Evolutionary conservation across 2,888 invertebrate genomes (phyloP), one percentile per base, ranked within the genome.

Genomic region (Chrysolina americana): DNA sequence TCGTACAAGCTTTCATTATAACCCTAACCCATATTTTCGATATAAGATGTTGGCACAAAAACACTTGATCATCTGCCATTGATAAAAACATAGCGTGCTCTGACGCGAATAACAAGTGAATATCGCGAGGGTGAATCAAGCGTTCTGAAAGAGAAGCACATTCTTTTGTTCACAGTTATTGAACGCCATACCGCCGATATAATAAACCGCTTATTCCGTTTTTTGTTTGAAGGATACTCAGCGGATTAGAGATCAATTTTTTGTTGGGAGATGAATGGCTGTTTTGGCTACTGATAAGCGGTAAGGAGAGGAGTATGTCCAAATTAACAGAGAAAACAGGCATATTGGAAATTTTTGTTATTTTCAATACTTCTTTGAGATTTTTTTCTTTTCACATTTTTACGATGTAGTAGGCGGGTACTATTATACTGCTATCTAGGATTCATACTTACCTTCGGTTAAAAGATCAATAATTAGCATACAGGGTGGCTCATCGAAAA

Each of bases 151-250:
- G 77, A 79, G 81, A 80, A 78, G 80, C 80, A 79, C 81, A 76
- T 64, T 78, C 81, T 81, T 83, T 84, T 84, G 83, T 84, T 84
- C 82, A 50, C 15, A 64, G 70, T 77, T 77, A 77, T 77, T 75
- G 77, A 77, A 75, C 75, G 73, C 72, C 68, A 77, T 79, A 79
- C 81, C 79, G 78, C 78, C 76, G 82, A 68, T 68, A 85, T 84
- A 85, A 85, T 84, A 84, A 85, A 85, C 84, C 85, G 85, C 84
- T 85, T 84, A 84, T 83, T 84, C 83, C 82, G 83, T 84, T 84
- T 74, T 83, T 85, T 83, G 83, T 74, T 74, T 70, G 70, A 74
- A 74, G 70, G 44, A 62, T 65, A 70, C 74, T 74, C 62, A 56
- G 21, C 62, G 68, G 63, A 66, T 68, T 68, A 68, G 36, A 59